phyloP scores from a whole-genome alignment of 2,888 invertebrate species.

The Dynastes hyllus region DNA sequence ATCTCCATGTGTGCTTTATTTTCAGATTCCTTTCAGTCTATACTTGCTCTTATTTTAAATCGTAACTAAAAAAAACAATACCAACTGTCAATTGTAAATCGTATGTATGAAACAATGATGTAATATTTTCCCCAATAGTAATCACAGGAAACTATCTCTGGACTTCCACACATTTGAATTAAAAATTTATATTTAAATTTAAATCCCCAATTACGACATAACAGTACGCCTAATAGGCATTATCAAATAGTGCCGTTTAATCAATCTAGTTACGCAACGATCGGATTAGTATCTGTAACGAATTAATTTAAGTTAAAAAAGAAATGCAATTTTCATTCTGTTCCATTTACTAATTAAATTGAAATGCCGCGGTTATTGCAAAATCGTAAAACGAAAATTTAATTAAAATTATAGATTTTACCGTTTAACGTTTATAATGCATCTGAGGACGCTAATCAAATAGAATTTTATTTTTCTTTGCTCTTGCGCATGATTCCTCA shows the following conservation, averaged over 20 bases:
- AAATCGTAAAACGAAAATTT: constrained; percentile 25
- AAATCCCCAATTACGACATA: background rate
- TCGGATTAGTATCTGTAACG: constrained; percentile 7
- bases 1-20: no score
- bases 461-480: no score
- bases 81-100: no score
- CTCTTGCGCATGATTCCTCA: no score
- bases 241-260: background rate
- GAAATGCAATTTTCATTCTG: constrained; percentile 18
- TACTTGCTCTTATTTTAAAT: no score
- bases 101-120: no score
- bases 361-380: constrained; percentile 13
- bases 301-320: constrained; percentile 16
- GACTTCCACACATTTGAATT: no score
- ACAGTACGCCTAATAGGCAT: background rate
- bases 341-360: constrained; percentile 26
- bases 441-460: background rate
- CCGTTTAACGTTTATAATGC: background rate
- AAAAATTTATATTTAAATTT: background rate
- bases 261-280: background rate
- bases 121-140: no score
- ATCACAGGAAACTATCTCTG: no score
- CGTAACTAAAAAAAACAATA: no score
- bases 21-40: no score
- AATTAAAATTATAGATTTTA: constrained; percentile 20